Base-by-base conservation (phyloP, 35 echinoderm and acorn worm genomes). In the Heliocidaris tuberculata region DNA sequence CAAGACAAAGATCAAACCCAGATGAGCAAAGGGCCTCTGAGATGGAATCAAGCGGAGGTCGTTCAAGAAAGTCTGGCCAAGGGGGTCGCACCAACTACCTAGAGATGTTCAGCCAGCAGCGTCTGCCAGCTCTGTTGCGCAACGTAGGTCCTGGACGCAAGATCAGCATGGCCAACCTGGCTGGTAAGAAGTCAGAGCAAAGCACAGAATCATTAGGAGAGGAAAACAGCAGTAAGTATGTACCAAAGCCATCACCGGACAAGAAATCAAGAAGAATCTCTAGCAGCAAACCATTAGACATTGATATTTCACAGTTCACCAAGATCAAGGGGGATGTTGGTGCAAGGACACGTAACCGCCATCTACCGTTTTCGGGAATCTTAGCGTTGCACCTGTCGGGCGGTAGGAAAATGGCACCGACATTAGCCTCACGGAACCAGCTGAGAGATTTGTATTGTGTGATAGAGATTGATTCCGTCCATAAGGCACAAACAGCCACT, bases 401-500 rank as follows among this genome's bases (percentile, higher is more conserved):
- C 10, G 97, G 98, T 24, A 93, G 96, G 31, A 99, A 99, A 85
- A 97, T 99, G 98, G 48, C 95, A 9, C 93, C 97, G 32, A 86
- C 95, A 10, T 88, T 96, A 85, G 94, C 92, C 4, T 93, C 97
- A 11, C 94, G 94, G 85, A 97, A 97, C 17, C 95, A 99, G 49
- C 92, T 92, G 32, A 95, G 98, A 11, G 98, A 99, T 32, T 49
- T 99, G 19, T 99, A 97, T 60, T 97, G 97, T 94, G 97, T 99
- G 7, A 95, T 99, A 50, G 97, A 97, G 94, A 97, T 99, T 21
- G 98, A 99, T 94, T 93, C 94, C 29, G 97, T 97, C 30, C 97
- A 97, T 93, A 99, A 99, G 92, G 98, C 98, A n/a, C 97, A 97
- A 93, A 99, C 98, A 2, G 95, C 95, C 12, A 97, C 96, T n/a